Conservation (phyloP, 1,140 invertebrate genomes). For the Macrotrachela quadricornifera region DNA sequence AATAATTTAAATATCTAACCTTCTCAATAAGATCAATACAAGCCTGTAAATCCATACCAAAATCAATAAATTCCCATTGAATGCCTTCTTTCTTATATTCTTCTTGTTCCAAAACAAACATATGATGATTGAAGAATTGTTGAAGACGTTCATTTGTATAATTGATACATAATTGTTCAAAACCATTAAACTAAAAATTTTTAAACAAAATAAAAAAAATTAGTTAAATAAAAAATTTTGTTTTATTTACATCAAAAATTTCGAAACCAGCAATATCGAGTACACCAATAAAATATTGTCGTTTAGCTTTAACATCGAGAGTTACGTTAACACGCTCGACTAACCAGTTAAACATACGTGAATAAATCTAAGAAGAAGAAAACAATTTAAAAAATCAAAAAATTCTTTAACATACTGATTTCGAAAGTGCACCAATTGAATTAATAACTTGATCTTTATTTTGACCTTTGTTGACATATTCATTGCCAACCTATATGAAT, state of each 20-base stretch:
- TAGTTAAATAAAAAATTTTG: slow-evolving; percentile 38
- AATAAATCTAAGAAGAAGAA: slow-evolving; percentile 44
- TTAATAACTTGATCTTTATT: slow-evolving; percentile 78
- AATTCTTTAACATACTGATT: slow-evolving; percentile 38
- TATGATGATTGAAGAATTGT: slow-evolving; percentile 99
- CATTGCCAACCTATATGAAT: slow-evolving; percentile 38
- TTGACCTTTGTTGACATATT: slow-evolving; percentile 93
- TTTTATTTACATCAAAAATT: slow-evolving; percentile 99
- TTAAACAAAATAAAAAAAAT: slow-evolving; percentile 6
- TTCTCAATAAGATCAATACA: slow-evolving; percentile 99
- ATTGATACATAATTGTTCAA: slow-evolving; percentile 99
- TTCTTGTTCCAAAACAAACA: slow-evolving; percentile 99
- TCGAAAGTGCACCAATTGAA: slow-evolving; percentile 83
- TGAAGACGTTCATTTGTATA: slow-evolving; percentile 99
- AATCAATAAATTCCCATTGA: slow-evolving; percentile 96
- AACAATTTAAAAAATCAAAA: no score
- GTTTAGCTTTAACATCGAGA: slow-evolving; percentile 86
- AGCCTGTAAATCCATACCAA: slow-evolving; percentile 90
- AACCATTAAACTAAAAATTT: slow-evolving; percentile 70
- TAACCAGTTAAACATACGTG: slow-evolving; percentile 85
- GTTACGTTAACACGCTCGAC: slow-evolving; percentile 96
- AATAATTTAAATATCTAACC: slow-evolving; percentile 35
- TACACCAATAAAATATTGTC: slow-evolving; percentile 94
- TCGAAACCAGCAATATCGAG: slow-evolving; percentile 99
- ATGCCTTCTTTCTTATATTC: slow-evolving; percentile 94